Evolutionary conservation across 2,797 vertebrate species (phyloP).

Genomic region (Girardinus metallicus): DNA sequence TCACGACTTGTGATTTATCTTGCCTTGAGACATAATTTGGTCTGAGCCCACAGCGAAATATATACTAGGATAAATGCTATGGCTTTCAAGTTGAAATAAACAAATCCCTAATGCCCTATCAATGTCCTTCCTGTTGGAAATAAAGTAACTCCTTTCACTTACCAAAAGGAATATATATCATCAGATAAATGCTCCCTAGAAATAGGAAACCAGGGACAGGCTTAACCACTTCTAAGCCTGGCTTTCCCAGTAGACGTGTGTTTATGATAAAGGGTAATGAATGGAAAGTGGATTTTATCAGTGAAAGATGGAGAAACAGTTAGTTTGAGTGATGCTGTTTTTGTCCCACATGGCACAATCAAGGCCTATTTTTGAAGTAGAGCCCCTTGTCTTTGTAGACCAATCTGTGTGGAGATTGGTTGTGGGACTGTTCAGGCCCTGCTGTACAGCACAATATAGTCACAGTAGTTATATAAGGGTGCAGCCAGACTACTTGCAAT

Average conservation of each 20-base stretch:
- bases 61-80: conserved; percentile 76
- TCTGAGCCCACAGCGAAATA: conserved; percentile 74
- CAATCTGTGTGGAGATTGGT: conserved; percentile 74
- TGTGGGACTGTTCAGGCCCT: conserved; percentile 67
- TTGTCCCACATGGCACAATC: conserved; percentile 80
- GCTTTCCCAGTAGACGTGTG: conserved; percentile 71
- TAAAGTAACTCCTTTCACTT: conserved; percentile 80
- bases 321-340: conserved; percentile 80
- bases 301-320: conserved; percentile 77
- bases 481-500: conserved; percentile 25
- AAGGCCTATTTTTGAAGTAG: conserved; percentile 76
- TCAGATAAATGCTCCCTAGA: conserved; percentile 81
- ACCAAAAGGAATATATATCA: conserved; percentile 83
- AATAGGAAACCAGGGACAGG: conserved; percentile 79
- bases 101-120: conserved; percentile 84
- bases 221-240: conserved; percentile 81
- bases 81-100: conserved; percentile 82
- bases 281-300: conserved; percentile 84
- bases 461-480: conserved; percentile 46
- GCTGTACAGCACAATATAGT: conserved; percentile 49
- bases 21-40: conserved; percentile 79
- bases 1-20: conserved; percentile 78
- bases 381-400: conserved; percentile 72
- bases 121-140: conserved; percentile 82
- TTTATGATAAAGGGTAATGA: conserved; percentile 83